Base-by-base conservation (phyloP, 2,113 vertebrate genomes). In the Panthera tigris region DNA sequence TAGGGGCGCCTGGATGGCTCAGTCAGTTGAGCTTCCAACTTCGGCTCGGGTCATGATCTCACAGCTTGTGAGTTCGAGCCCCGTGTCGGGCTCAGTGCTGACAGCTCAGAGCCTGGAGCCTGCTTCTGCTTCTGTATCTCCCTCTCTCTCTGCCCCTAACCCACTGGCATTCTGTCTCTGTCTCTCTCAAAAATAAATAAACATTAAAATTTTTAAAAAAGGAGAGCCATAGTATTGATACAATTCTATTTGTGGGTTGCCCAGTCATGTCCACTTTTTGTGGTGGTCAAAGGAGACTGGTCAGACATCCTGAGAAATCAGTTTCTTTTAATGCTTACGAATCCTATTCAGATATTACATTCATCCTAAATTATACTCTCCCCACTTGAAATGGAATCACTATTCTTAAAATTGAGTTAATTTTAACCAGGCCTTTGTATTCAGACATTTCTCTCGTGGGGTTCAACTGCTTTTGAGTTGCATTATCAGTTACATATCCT, bases 391-490 rank as follows among this genome's bases (percentile, higher is more conserved):
- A 87, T 80, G 73, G n/a, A 29, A 18, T 82, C 5, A 18, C 8
- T 73, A 18, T 12, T 65, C 2, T 29, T 84, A 50, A 52, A 94
- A 52, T 13, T 76, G 36, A 93, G 31, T 71, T 93, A 41, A 52
- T 69, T 93, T 94, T 63, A 95, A 89, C 10, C 19, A 91, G 27
- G 5, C 5, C n/a, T 93, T 93, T 92, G 8, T 57, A n/a, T 36
- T 91, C 11, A 83, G 65, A 71, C 1, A 57, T 91, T 93, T 97
- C 31, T 66, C 31, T 82, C 16, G 80, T 94, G 29, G 10, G 27
- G 55, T 0, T 50, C 73, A 91, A 86, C 0, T n/a, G 68, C 29
- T 95, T 93, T 95, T 97, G 73, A 71, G 27, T 80, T 95, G 95
- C 13, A n/a, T 71, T 89, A 86, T 66, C 52, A 89, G 7, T 96